Percentiles rank a stretch among this genome's conserved stretches.
Conservation (phyloP, 2,113 vertebrate species). For the Zapornia atra region DNA sequence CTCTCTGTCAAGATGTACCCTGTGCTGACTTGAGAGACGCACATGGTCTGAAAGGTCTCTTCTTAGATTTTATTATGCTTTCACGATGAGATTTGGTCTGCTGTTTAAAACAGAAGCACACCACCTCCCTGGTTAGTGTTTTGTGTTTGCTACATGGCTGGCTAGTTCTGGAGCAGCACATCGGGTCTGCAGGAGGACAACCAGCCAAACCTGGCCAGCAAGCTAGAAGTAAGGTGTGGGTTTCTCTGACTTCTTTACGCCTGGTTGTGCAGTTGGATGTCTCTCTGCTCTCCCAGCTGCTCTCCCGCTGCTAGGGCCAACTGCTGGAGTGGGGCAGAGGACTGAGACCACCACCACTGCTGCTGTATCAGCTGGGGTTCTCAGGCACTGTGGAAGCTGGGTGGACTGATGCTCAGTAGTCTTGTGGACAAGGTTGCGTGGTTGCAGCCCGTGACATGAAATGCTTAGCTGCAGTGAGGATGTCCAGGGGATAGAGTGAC, state of each 20-base stretch:
- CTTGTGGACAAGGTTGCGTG: neutral
- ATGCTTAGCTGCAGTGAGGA: neutral
- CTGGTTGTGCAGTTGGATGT: neutral
- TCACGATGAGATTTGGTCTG: neutral
- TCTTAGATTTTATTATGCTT: neutral
- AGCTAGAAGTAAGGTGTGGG: neutral
- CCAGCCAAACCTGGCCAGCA: too few relatives aligned
- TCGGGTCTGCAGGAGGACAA: rapidly evolving
- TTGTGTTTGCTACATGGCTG: rapidly evolving
- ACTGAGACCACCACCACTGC: neutral
- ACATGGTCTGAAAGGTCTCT: rapidly evolving
- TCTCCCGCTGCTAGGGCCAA: too few relatives aligned
- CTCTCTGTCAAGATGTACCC: neutral
- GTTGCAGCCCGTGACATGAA: neutral
- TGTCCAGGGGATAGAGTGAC: neutral
- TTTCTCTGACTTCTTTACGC: neutral
- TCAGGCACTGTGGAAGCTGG: rapidly evolving
- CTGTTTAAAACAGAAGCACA: neutral
- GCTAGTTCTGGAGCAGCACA: neutral
- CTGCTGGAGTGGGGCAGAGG: neutral
- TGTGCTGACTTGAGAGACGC: neutral
- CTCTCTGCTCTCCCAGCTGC: neutral
- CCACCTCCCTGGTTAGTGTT: neutral
- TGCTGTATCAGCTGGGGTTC: neutral
- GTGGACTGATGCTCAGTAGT: neutral